Percentiles rank a stretch among this genome's conserved stretches.
Conservation (phyloP, 2,888 invertebrate species). For the Euzetes globulus region DNA sequence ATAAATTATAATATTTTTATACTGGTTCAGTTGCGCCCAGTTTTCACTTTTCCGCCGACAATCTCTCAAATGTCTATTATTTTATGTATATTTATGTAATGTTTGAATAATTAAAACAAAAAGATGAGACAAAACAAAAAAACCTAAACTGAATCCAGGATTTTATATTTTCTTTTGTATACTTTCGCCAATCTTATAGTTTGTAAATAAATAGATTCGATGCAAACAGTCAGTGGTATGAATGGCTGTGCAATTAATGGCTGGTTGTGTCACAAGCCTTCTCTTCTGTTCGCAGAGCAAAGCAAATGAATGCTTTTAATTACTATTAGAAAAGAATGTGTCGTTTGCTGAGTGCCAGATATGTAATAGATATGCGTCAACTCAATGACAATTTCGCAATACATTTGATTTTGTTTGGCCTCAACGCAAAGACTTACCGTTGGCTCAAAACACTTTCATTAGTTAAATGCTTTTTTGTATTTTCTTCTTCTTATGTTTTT, state of each 20-base stretch:
- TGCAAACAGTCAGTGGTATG: background rate
- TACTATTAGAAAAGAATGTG: background rate
- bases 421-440: background rate
- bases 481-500: background rate
- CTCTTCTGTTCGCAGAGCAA: background rate
- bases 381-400: background rate
- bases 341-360: background rate
- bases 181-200: background rate
- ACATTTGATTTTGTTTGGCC: background rate
- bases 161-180: slow-evolving; percentile 9
- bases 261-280: background rate
- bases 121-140: too few species aligned
- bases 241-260: background rate
- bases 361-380: slow-evolving; percentile 6
- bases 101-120: background rate
- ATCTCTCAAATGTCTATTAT: background rate
- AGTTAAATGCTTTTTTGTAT: background rate
- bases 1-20: background rate
- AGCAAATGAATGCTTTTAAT: background rate
- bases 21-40: background rate
- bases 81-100: background rate
- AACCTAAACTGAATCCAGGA: background rate
- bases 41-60: background rate
- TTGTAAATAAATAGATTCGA: slow-evolving; percentile 4
- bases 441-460: background rate